Percentiles rank a stretch among this genome's conserved stretches.
These are phyloP conservation scores for Scaptodrosophila lebanonensis DNA, from an alignment of 1,140 invertebrate species.

Conservation along the genomic window DNA sequence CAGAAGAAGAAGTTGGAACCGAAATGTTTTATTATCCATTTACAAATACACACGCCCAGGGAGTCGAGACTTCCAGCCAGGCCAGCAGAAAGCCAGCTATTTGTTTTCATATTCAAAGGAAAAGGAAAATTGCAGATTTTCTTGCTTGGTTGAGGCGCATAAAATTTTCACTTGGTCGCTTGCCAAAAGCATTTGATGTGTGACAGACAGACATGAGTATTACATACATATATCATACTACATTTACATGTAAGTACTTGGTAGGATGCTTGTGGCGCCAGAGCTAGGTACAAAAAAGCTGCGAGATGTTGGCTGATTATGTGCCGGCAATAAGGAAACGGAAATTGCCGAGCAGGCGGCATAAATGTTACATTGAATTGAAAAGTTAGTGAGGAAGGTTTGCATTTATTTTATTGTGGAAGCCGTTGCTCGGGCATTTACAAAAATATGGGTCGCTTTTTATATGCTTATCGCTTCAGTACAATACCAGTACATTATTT, in stretches of 20 bases:
- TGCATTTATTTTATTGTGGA: too few species aligned
- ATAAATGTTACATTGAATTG: slow-evolving; percentile 36
- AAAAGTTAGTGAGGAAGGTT: too few species aligned
- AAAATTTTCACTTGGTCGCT: slow-evolving; percentile 30
- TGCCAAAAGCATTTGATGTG: slow-evolving; percentile 49
- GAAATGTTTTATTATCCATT: slow-evolving; percentile 39
- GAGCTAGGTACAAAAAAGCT: slow-evolving; percentile 8
- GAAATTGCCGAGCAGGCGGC: slow-evolving; percentile 32
- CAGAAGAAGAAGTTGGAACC: neutral
- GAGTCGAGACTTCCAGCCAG: slow-evolving; percentile 15
- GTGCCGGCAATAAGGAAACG: slow-evolving; percentile 48
- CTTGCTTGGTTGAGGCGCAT: neutral
- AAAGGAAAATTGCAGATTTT: neutral
- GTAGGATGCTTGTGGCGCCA: slow-evolving; percentile 21
- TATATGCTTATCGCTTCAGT: too few species aligned
- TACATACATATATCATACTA: too few species aligned
- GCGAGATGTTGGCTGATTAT: slow-evolving; percentile 19
- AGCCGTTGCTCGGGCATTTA: too few species aligned
- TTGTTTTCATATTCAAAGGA: slow-evolving; percentile 12
- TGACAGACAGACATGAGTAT: slow-evolving; percentile 25
- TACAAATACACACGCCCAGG: slow-evolving; percentile 18
- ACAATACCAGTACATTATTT: too few species aligned
- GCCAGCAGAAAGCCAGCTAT: neutral
- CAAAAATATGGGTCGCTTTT: neutral
- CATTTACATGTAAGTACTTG: neutral